phyloP scores from a whole-genome alignment of 2,113 vertebrate species.

The Corythoichthys haematopterus region DNA sequence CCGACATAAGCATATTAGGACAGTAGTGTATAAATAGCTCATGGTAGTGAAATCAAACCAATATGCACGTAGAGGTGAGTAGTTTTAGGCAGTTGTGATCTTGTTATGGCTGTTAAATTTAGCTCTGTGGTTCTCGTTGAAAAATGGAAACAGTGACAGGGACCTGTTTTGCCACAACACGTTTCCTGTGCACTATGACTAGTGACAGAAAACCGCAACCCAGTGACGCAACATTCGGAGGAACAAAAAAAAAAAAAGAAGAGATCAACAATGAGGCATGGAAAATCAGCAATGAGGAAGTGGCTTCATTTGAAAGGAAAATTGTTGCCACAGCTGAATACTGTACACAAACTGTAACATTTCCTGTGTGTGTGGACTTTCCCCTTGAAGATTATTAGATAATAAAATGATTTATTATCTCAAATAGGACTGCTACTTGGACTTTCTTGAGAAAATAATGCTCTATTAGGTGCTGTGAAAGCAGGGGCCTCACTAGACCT shows the following conservation, averaged over 20 bases:
- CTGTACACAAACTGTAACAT: slow-evolving; percentile 51
- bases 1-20: slow-evolving; percentile 64
- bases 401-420: slow-evolving; percentile 35
- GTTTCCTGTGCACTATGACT: slow-evolving; percentile 69
- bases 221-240: slow-evolving; percentile 69
- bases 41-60: slow-evolving; percentile 57
- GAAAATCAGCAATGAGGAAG: slow-evolving; percentile 75
- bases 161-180: slow-evolving; percentile 73
- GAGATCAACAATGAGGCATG: slow-evolving; percentile 62
- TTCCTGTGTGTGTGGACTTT: slow-evolving; percentile 62
- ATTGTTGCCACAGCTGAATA: slow-evolving; percentile 52
- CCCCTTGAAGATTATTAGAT: slow-evolving; percentile 53
- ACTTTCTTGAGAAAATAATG: too few relatives aligned
- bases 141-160: slow-evolving; percentile 78
- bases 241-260: slow-evolving; percentile 54
- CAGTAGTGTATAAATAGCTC: slow-evolving; percentile 62
- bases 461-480: neutral
- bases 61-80: slow-evolving; percentile 62
- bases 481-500: too few relatives aligned
- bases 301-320: slow-evolving; percentile 61
- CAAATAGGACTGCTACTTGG: neutral
- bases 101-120: slow-evolving; percentile 75
- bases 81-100: too few relatives aligned
- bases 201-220: slow-evolving; percentile 70
- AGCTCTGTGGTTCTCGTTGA: slow-evolving; percentile 64